A percentile compares a stretch with the other conserved stretches of the same genome.
phyloP scores from a whole-genome alignment of 2,888 invertebrate genomes.

The Calameuta filiformis region DNA sequence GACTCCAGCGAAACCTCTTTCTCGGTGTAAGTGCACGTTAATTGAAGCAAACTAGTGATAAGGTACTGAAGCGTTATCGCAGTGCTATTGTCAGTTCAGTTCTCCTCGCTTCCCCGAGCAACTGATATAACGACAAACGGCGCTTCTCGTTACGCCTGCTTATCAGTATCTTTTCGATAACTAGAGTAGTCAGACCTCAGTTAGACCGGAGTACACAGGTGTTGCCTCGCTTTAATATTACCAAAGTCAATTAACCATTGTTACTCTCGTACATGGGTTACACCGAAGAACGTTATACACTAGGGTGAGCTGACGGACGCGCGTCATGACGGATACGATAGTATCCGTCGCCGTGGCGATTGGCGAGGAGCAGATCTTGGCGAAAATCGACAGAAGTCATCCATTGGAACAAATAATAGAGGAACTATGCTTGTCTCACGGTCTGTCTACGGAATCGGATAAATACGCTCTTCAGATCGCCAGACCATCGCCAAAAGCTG shows the following conservation, averaged over 20 bases:
- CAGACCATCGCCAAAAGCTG: conserved; percentile 19
- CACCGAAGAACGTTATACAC: neutral
- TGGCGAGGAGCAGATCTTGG: conserved; percentile 14
- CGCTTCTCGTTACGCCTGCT: neutral
- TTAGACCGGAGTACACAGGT: neutral
- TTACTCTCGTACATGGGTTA: neutral
- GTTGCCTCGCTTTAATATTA: neutral
- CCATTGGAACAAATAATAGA: conserved; percentile 17
- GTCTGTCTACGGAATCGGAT: conserved; percentile 2
- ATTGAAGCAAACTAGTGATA: neutral
- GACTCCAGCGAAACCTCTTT: neutral
- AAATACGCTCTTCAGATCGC: conserved; percentile 20
- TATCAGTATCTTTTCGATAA: neutral
- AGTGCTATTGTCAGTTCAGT: neutral
- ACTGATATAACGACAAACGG: neutral
- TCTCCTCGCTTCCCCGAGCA: neutral
- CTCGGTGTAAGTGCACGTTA: neutral
- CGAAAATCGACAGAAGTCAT: conserved; percentile 16
- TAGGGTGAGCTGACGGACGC: neutral
- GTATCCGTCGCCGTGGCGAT: conserved; percentile 22
- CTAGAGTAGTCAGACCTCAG: neutral
- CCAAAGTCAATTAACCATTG: neutral
- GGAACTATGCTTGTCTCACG: conserved; percentile 13
- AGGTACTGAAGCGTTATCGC: neutral
- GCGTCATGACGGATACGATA: conserved; percentile 15